phyloP scores from a whole-genome alignment of 37 sponge, comb jelly and placozoan genomes.

The Ianthella basta region DNA sequence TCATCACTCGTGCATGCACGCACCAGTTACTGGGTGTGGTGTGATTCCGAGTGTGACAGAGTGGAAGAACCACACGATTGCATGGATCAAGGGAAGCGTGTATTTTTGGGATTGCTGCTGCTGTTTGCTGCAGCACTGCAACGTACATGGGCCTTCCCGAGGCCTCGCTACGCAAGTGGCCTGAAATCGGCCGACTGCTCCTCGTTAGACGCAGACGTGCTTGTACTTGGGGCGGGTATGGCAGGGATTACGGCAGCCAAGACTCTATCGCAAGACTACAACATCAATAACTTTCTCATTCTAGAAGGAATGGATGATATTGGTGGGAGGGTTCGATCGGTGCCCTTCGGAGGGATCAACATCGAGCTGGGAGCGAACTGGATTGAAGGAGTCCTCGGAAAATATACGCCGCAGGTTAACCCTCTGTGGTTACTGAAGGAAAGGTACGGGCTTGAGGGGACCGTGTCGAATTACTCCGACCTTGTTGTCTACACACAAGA shows the following conservation, averaged over 20 bases:
- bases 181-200: background rate
- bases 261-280: slow-evolving; percentile 17
- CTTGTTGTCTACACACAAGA: background rate
- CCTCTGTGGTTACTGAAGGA: slow-evolving; percentile 9
- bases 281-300: slow-evolving; percentile 30
- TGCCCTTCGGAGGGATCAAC: slow-evolving; percentile 21
- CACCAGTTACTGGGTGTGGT: too few relatives aligned
- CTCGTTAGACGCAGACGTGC: slow-evolving; percentile 38
- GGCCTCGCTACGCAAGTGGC: too few relatives aligned
- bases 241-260: slow-evolving; percentile 44
- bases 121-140: too few relatives aligned
- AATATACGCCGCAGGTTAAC: background rate
- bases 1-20: too few relatives aligned
- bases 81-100: too few relatives aligned
- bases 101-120: too few relatives aligned
- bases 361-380: slow-evolving; percentile 53
- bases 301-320: slow-evolving; percentile 34
- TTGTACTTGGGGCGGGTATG: slow-evolving; percentile 52
- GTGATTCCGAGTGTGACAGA: too few relatives aligned
- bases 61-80: too few relatives aligned
- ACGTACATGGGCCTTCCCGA: too few relatives aligned
- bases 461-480: background rate
- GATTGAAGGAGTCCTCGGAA: slow-evolving; percentile 32
- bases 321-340: slow-evolving; percentile 30
- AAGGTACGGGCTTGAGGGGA: background rate